These are phyloP conservation scores for Coturnix japonica DNA, from an alignment of 2,113 vertebrate species.

Conservation along the genomic window DNA sequence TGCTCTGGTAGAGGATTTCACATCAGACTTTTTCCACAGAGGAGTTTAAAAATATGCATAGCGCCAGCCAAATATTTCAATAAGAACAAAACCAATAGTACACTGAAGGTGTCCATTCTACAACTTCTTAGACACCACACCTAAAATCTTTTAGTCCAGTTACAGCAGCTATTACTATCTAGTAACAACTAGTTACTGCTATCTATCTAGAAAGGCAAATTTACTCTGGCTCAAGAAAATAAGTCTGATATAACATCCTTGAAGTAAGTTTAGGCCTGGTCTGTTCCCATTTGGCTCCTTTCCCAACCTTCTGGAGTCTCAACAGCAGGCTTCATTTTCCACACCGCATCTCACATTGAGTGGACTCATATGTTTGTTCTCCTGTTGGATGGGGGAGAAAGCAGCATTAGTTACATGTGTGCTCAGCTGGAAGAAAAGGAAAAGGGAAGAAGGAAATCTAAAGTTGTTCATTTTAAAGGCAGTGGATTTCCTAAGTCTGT, in stretches of 20 bases:
- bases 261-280: not conserved
- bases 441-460: not conserved
- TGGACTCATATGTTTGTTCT: not conserved
- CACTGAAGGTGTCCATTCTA: not conserved
- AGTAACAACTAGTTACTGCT: no score
- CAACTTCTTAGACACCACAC: not conserved
- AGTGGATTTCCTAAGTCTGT: not conserved
- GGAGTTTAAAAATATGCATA: not conserved
- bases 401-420: not conserved
- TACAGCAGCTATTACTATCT: no score
- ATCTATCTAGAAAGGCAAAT: not conserved
- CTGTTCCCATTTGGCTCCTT: not conserved
- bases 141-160: not conserved
- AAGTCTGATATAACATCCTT: not conserved
- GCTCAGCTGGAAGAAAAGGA: not conserved
- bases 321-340: conserved; percentile 46
- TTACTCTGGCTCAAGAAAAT: not conserved
- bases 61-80: not conserved
- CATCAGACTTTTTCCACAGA: not conserved
- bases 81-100: not conserved
- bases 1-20: not conserved
- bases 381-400: conserved; percentile 10
- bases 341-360: not conserved
- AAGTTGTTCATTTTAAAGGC: not conserved
- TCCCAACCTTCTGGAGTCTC: not conserved